Base-by-base conservation (phyloP, 92 coral and sea anemone species). In the Phymanthus crucifer region DNA sequence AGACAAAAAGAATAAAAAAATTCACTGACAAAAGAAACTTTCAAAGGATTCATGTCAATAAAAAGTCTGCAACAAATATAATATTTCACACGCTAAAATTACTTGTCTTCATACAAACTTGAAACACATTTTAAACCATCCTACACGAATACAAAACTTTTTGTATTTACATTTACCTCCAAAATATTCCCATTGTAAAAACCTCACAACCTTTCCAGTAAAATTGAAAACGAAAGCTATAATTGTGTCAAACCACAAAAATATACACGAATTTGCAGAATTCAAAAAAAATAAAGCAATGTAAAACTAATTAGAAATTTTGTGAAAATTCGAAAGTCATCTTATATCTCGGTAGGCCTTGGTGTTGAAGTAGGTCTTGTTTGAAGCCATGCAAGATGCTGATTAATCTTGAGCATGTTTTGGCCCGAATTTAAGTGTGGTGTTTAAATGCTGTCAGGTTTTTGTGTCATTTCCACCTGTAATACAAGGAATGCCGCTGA, bases 401-500 rank as follows among this genome's bases (percentile, higher is more conserved):
- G 64, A 54, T 54, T 21, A 54, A 54, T n/a, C 31, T 3, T 54
- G 11, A 21, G 27, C 58, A 50, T 12, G 58, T 50, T 54, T 74
- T 61, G 40, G n/a, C 40, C 8, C 6, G 6, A 4, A 11, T 21
- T 21, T 4, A 54, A 23, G n/a, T n/a, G n/a, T 54, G 11, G 27
- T 8, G 64, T 23, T 26, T 27, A 54, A 23, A 21, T 54, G 6
- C 27, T 54, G 64, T 11, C 64, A 54, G n/a, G 23, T 21, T 57
- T 58, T 67, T 21, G 66, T 57, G 80, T 34, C 3, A n/a, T 24
- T 32, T 38, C 70, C 71, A 76, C 80, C 80, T 76, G 80, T 68
- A 18, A n/a, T 48, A 52, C 70, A 57, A n/a, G 71, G 80, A 57
- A 76, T 31, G 58, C 80, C 80, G 80, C 80, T 73, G 77, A 40